phyloP scores from a whole-genome alignment of 2,797 vertebrate genomes.

The Orestias chungarensis region DNA sequence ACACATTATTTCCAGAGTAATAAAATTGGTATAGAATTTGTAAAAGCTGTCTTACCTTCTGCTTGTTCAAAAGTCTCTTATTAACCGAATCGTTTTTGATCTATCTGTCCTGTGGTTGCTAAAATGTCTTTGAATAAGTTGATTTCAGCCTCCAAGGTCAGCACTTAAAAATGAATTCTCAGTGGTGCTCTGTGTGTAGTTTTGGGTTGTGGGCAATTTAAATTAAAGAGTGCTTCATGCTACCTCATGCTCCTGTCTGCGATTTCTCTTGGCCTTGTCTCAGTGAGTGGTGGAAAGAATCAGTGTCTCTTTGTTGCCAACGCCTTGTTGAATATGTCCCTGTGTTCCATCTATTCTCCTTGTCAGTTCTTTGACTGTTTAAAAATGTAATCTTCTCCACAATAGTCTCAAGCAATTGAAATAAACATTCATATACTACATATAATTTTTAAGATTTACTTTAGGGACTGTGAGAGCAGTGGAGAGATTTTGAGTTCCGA shows the following conservation, averaged over 20 bases:
- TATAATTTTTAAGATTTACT: too few relatives aligned
- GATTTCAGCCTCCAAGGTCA: conserved; percentile 50
- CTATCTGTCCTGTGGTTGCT: conserved; percentile 12
- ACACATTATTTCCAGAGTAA: background rate
- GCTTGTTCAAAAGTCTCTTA: conserved; percentile 24
- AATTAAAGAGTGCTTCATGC: conserved; percentile 69
- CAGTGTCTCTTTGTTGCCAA: conserved; percentile 41
- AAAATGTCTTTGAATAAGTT: conserved; percentile 41
- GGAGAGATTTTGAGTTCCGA: background rate
- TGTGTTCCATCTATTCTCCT: conserved; percentile 22
- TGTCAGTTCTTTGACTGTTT: background rate
- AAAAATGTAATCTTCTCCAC: background rate
- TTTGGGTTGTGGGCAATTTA: too few relatives aligned
- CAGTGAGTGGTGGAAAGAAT: conserved; percentile 52
- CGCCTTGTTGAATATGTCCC: conserved; percentile 47
- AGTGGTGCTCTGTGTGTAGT: conserved; percentile 63
- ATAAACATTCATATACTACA: background rate
- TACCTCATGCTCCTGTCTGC: conserved; percentile 71
- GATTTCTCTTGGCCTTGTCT: conserved; percentile 68
- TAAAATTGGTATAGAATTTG: background rate
- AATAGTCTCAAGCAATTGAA: background rate
- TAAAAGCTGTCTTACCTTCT: background rate
- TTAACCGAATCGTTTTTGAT: conserved; percentile 13
- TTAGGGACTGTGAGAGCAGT: background rate
- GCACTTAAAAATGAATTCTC: conserved; percentile 60